These are phyloP conservation scores for Microplitis mediator DNA, from an alignment of 1,140 invertebrate species.

Conservation along the genomic window DNA sequence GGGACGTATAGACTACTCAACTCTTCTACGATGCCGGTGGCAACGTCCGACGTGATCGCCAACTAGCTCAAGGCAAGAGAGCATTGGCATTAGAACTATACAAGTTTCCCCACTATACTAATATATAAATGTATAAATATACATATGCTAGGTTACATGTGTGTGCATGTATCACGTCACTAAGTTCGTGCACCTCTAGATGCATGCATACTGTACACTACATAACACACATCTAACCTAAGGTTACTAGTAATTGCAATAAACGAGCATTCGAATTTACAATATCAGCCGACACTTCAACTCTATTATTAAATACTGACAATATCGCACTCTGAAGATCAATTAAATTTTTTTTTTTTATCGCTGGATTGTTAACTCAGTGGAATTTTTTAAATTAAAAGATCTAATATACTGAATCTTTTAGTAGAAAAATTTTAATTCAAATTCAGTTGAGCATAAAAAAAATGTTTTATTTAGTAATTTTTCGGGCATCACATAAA, in stretches of 20 bases:
- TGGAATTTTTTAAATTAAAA: too few relatives aligned
- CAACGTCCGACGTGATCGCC: constrained; percentile 44
- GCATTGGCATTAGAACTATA: constrained; percentile 44
- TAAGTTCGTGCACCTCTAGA: constrained; percentile 3
- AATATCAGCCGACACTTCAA: neutral
- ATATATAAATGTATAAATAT: neutral
- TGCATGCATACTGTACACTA: neutral
- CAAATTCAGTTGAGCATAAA: too few relatives aligned
- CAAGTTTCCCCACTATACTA: constrained; percentile 38
- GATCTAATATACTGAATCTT: too few relatives aligned
- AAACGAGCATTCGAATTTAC: neutral
- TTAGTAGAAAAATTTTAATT: too few relatives aligned
- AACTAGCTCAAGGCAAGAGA: constrained; percentile 49
- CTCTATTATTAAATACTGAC: neutral
- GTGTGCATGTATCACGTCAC: neutral
- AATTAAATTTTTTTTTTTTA: neutral
- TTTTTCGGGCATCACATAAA: too few relatives aligned
- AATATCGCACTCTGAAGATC: neutral
- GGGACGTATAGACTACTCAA: constrained; percentile 12
- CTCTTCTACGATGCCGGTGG: constrained; percentile 29
- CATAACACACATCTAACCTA: neutral
- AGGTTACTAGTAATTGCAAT: neutral
- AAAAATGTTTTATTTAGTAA: too few relatives aligned
- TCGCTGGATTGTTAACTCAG: too few relatives aligned
- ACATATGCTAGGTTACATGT: too few relatives aligned